Percentiles rank a stretch among this genome's conserved stretches.
These are phyloP conservation scores for Gulo gulo DNA, from an alignment of 2,113 vertebrate genomes.

Conservation along the genomic window DNA sequence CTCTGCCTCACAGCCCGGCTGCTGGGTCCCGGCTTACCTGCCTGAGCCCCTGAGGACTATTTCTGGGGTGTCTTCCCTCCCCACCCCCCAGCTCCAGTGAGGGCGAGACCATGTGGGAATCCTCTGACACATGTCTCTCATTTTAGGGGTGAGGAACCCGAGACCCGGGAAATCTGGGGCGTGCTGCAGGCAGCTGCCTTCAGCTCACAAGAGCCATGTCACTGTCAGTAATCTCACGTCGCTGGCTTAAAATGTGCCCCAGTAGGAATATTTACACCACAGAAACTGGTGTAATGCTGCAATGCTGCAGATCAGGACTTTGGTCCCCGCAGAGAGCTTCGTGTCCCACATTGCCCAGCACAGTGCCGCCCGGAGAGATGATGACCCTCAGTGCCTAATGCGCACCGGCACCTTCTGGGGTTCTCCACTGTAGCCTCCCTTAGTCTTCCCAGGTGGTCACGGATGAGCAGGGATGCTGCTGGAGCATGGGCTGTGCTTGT, in stretches of 20 bases:
- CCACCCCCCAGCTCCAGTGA: background rate
- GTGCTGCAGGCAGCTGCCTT: background rate
- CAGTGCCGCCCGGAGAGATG: fast-evolving
- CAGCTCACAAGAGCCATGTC: background rate
- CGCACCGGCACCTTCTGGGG: background rate
- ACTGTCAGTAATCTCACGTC: background rate
- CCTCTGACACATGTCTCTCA: background rate
- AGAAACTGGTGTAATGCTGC: background rate
- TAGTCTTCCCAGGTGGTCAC: background rate
- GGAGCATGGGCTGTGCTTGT: no score
- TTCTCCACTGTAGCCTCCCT: fast-evolving
- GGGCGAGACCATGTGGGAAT: background rate
- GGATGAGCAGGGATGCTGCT: background rate
- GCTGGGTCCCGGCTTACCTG: background rate
- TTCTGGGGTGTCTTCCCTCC: background rate
- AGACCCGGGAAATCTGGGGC: background rate
- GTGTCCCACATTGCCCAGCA: background rate
- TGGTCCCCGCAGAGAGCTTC: background rate
- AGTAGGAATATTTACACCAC: background rate
- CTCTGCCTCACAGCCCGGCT: background rate
- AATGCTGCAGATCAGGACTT: background rate
- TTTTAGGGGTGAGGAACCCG: background rate
- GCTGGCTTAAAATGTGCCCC: background rate
- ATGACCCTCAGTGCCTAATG: background rate
- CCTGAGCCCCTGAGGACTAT: background rate